These are phyloP conservation scores for Aphelenchoides fujianensis DNA, from an alignment of 1,140 invertebrate species.

Conservation along the genomic window DNA sequence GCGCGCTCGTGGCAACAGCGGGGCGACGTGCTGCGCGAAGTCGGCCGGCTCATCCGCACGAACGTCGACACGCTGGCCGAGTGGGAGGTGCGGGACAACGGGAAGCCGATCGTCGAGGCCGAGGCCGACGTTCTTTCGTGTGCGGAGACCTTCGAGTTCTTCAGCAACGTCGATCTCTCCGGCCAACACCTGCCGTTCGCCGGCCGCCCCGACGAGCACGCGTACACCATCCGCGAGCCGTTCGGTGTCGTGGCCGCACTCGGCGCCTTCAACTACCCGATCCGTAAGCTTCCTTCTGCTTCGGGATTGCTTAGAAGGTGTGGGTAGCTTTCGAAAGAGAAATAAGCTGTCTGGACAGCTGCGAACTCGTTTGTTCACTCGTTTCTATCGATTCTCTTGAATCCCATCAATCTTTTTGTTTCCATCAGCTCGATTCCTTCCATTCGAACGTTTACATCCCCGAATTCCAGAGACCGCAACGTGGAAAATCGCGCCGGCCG, in stretches of 20 bases:
- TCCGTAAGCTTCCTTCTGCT: no score
- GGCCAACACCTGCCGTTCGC: slow-evolving; percentile 47
- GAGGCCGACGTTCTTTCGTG: slow-evolving; percentile 54
- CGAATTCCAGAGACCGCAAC: slow-evolving; percentile 67
- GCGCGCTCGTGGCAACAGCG: slow-evolving; percentile 24
- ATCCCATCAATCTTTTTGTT: no score
- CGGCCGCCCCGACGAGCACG: slow-evolving; percentile 35
- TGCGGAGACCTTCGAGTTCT: slow-evolving; percentile 61
- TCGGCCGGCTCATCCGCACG: slow-evolving; percentile 38
- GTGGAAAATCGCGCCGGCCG: slow-evolving; percentile 66
- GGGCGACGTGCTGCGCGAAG: slow-evolving; percentile 25
- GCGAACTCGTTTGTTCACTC: no score
- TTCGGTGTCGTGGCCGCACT: slow-evolving; percentile 66
- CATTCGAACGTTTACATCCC: no score
- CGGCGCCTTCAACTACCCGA: slow-evolving; percentile 69
- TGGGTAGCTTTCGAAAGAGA: no score
- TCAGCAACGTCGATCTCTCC: slow-evolving; percentile 35
- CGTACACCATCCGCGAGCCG: slow-evolving; percentile 64
- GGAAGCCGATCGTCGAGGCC: slow-evolving; percentile 58
- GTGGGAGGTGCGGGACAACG: slow-evolving; percentile 60
- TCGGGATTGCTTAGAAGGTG: no score
- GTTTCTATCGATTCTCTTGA: no score
- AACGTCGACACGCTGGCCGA: slow-evolving; percentile 45
- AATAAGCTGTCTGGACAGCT: no score
- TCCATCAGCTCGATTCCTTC: no score